phyloP scores from a whole-genome alignment of 2,113 vertebrate species.

The Acrocephalus arundinaceus region DNA sequence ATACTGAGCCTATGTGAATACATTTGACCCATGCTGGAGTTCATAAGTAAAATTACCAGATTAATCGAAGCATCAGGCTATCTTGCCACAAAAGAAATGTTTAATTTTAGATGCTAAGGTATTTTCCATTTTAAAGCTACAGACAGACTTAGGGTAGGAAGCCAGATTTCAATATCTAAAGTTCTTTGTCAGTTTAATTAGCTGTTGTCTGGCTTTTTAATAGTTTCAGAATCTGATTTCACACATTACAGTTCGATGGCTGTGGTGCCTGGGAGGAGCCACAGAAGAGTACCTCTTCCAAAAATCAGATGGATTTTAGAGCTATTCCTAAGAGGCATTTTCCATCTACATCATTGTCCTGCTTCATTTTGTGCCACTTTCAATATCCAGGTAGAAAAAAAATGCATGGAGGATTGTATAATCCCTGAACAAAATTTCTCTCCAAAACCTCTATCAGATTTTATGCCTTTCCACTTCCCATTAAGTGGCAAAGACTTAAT shows the following conservation, averaged over 20 bases:
- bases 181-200: conserved; percentile 2
- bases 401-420: neutral
- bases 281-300: neutral
- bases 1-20: conserved; percentile 68
- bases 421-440: neutral
- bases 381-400: neutral
- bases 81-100: neutral
- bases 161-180: neutral
- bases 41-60: conserved; percentile 64
- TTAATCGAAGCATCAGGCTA: neutral
- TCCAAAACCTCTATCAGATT: neutral
- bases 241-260: neutral
- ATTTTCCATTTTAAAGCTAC: neutral
- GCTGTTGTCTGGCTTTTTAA: neutral
- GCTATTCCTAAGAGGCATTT: neutral
- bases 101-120: neutral
- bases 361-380: neutral
- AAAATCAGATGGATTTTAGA: neutral
- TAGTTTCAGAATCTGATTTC: neutral
- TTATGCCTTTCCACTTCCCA: neutral
- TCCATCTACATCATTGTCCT: neutral
- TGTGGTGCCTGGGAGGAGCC: neutral
- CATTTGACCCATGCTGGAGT: conserved; percentile 79
- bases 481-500: neutral
- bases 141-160: neutral